Base-by-base conservation (phyloP, 1,140 invertebrate species). In the Drosophila chauvacae region DNA sequence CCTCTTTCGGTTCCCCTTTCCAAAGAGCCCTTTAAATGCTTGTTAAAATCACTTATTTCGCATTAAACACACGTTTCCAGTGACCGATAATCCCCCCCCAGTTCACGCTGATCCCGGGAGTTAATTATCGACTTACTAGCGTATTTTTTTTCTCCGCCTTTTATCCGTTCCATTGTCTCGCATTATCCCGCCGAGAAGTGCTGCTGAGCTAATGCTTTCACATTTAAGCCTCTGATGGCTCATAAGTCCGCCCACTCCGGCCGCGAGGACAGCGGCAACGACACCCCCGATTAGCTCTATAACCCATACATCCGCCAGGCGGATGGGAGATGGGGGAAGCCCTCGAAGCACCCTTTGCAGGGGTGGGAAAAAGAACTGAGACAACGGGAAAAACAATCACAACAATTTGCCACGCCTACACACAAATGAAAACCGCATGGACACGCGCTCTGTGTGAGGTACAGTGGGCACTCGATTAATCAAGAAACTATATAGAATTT, bases 371-470 rank as follows among this genome's bases (percentile, higher is more conserved):
- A 47, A 13, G 20, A 61, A 39, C 45, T 55, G 60, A 59, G 56
- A 76, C 56, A 77, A 77, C 45, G 63, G 63, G 35, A 77, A 72
- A 90, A 88, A 88, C 84, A 88, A 88, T 88, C 84, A 88, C 85
- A 88, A 90, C 85, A 84, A 88, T 88, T 88, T 88, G 84, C 84
- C 84, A 88, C 84, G 84, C 84, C 84, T 90, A 88, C 85, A 58
- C 62, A 59, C 39, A 69, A 59, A 41, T 30, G 63, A 59, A 83
- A 77, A 84, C 84, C 84, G 69, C 84, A 88, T 72, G 73, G 74
- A 84, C 84, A 88, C 85, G 84, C 85, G 84, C 84, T 60, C 58
- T 60, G 76, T 50, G 56, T 14, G 41, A 64, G 69, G 56, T 80
- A 75, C 53, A 56, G 35, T 56, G 20, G 9, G 0, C n/a, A 0